Base-by-base conservation (phyloP, 2,888 invertebrate species). In the Ichneumoninae sp. region DNA sequence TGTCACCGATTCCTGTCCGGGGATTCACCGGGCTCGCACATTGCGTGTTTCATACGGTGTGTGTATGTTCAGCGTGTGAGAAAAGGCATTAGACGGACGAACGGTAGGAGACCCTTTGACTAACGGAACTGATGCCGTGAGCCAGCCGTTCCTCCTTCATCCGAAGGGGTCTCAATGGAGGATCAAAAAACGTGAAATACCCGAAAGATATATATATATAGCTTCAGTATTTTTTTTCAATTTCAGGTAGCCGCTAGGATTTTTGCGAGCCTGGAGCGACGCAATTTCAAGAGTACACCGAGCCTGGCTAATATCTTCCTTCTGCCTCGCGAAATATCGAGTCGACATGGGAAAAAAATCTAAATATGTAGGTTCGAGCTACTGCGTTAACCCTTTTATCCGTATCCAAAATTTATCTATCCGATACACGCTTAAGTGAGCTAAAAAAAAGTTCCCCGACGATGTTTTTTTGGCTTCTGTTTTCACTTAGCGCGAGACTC, bases 41-140 rank as follows among this genome's bases (percentile, higher is more conserved):
- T 40, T 60, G 40, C 57, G 36, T 69, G 44, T 69, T 47, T 70
- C 16, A 30, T 57, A 57, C 65, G 54, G 52, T 54, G 50, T 54
- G 60, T 36, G 80, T 69, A 47, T 50, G 30, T 68, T 26, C 73
- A 88, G 84, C 88, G 90, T 91, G 91, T 91, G 91, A 91, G 92
- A 92, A 91, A 91, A 92, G 63, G 90, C 88, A 92, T 92, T 92
- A 92, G 90, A 89, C 86, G 88, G 87, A 89, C 88, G 88, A 88
- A 88, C 82, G 86, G 63, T 63, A 63, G 83, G 87, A 89, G 85
- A 88, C 91, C 91, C 91, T 90, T 90, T 85, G 89, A 92, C 92
- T 91, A 92, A 92, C 91, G 91, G 89, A 78, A 83, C 87, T 69
- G 86, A 54, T 69, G 75, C 86, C 88, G 87, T 84, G 86, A 69